phyloP scores from a whole-genome alignment of 1,140 invertebrate species.

The Ostrea edulis region DNA sequence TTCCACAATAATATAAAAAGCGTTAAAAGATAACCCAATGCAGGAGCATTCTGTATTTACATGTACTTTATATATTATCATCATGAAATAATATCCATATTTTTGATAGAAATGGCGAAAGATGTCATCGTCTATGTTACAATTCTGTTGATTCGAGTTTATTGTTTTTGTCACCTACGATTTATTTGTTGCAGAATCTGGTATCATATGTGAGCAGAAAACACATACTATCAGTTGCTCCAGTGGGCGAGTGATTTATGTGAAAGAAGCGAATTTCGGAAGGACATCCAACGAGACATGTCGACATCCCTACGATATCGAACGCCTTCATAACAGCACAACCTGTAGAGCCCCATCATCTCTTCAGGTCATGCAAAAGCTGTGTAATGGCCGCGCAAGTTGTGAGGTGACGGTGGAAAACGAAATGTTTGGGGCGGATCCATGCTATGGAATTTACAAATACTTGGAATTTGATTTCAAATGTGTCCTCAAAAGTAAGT shows the following conservation, averaged over 20 bases:
- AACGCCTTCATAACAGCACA: conserved; percentile 39
- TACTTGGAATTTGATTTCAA: conserved; percentile 39
- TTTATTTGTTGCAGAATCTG: conserved; percentile 1
- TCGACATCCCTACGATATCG: conserved; percentile 11
- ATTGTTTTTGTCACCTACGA: too few species aligned
- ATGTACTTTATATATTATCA: too few species aligned
- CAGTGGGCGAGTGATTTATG: background rate
- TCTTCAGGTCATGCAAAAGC: background rate
- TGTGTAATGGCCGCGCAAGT: conserved; percentile 18
- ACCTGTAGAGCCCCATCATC: background rate
- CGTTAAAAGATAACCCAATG: too few species aligned
- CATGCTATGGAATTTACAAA: conserved; percentile 43
- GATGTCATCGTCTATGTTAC: too few species aligned
- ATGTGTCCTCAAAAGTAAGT: conserved; percentile 26
- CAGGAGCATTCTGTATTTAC: too few species aligned
- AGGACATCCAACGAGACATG: conserved; percentile 17
- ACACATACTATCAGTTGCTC: conserved; percentile 24
- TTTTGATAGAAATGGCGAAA: too few species aligned
- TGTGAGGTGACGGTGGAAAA: conserved; percentile 19
- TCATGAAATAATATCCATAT: too few species aligned
- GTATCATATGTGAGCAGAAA: conserved; percentile 42
- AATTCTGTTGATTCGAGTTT: too few species aligned
- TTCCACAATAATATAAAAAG: too few species aligned
- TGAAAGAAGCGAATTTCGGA: conserved; percentile 33
- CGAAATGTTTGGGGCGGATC: conserved; percentile 36